Evolutionary conservation across 1,140 invertebrate genomes (phyloP).

Genomic region (Drosophila subobscura): DNA sequence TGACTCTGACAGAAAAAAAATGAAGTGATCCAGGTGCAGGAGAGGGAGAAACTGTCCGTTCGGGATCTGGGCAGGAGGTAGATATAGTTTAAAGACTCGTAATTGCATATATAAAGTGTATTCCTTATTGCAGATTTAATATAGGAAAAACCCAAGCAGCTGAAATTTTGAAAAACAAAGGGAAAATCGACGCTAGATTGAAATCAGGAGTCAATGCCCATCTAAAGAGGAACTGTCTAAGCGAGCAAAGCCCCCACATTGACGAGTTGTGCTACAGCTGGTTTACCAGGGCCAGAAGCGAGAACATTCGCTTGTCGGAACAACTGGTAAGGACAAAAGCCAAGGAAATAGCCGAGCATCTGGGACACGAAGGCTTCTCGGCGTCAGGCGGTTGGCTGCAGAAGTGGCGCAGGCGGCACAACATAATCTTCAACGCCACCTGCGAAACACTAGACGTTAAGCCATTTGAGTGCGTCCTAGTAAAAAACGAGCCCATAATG

Average conservation of each 20-base stretch:
- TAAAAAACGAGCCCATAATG: constrained; percentile 21
- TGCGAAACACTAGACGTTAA: constrained; percentile 4
- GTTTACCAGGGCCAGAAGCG: constrained; percentile 12
- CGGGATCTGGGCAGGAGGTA: constrained; percentile 33
- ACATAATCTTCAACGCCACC: constrained; percentile 3
- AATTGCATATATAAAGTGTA: background rate
- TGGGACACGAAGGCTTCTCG: constrained; percentile 13
- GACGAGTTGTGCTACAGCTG: constrained; percentile 31
- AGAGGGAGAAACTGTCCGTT: constrained; percentile 29
- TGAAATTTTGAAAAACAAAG: constrained; percentile 30
- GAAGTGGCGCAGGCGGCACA: constrained; percentile 38
- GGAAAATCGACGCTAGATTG: constrained; percentile 3
- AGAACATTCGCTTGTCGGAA: constrained; percentile 4
- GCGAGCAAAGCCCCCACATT: constrained; percentile 24
- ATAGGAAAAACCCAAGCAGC: constrained; percentile 36
- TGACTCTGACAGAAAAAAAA: constrained; percentile 26
- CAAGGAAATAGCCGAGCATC: constrained; percentile 11
- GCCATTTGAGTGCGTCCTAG: constrained; percentile 23
- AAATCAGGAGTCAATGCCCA: constrained; percentile 10
- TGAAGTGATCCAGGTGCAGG: constrained; percentile 29
- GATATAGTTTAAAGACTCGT: background rate
- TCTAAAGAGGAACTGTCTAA: constrained; percentile 19
- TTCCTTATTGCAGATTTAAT: constrained; percentile 14
- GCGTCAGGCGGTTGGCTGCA: constrained; percentile 32
- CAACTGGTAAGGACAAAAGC: constrained; percentile 29